phyloP scores from a whole-genome alignment of 1,140 invertebrate species.

The Aphis craccivora region DNA sequence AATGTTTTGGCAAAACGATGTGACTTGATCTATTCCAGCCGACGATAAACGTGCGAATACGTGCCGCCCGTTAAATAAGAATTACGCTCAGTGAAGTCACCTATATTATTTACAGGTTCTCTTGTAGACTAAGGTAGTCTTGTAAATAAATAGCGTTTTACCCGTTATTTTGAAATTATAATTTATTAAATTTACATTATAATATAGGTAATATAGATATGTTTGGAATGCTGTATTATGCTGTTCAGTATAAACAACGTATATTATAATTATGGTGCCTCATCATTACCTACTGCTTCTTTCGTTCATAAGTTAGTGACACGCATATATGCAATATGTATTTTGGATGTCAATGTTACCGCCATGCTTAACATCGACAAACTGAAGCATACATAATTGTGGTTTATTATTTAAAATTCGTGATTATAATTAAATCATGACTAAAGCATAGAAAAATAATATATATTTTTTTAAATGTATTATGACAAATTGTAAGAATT shows the following conservation, averaged over 20 bases:
- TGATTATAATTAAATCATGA: neutral
- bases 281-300: neutral
- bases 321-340: neutral
- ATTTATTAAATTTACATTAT: too few relatives aligned
- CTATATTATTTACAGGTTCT: neutral
- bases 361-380: neutral
- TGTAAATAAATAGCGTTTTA: too few relatives aligned
- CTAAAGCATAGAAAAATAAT: neutral
- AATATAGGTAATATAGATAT: too few relatives aligned
- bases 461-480: neutral
- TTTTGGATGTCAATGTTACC: neutral
- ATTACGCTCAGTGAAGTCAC: neutral
- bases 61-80: neutral
- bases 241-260: neutral
- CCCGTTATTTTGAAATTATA: too few relatives aligned
- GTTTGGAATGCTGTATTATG: neutral
- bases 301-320: neutral
- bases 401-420: neutral
- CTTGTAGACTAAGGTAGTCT: too few relatives aligned
- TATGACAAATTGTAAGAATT: neutral
- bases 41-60: neutral
- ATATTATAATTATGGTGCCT: neutral
- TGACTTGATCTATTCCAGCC: neutral
- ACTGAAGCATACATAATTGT: neutral
- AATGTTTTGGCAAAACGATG: neutral